A percentile compares a stretch with the other conserved stretches of the same genome.
Conservation (phyloP, 2,113 vertebrate genomes). For the Ptyas mucosa region DNA sequence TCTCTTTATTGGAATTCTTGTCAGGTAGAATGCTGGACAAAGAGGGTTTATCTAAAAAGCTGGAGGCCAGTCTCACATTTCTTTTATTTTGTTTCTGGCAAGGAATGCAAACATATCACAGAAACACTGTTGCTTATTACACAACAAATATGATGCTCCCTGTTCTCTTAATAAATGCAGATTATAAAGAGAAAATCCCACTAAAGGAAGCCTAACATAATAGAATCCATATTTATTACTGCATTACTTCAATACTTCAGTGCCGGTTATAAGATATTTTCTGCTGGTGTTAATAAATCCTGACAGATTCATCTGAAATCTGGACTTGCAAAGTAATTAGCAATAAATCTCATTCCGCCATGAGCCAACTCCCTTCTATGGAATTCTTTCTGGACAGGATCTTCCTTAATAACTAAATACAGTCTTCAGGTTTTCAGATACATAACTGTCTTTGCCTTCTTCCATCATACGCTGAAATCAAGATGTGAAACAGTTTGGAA, state of each 20-base stretch:
- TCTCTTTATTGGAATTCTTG: neutral
- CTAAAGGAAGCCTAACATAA: neutral
- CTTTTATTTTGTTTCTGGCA: neutral
- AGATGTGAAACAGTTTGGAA: neutral
- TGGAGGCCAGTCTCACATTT: neutral
- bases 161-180: neutral
- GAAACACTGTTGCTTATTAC: neutral
- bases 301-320: neutral
- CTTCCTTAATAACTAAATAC: neutral
- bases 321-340: neutral
- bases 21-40: neutral
- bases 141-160: neutral
- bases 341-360: neutral
- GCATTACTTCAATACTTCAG: neutral
- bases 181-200: neutral
- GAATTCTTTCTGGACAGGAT: neutral
- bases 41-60: neutral
- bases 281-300: neutral
- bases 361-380: neutral
- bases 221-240: neutral
- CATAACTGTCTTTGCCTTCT: neutral
- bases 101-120: neutral
- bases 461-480: neutral
- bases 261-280: neutral
- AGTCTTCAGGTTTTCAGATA: neutral